Conservation (phyloP, 2,888 invertebrate genomes). For the Eremobia ochroleuca region DNA sequence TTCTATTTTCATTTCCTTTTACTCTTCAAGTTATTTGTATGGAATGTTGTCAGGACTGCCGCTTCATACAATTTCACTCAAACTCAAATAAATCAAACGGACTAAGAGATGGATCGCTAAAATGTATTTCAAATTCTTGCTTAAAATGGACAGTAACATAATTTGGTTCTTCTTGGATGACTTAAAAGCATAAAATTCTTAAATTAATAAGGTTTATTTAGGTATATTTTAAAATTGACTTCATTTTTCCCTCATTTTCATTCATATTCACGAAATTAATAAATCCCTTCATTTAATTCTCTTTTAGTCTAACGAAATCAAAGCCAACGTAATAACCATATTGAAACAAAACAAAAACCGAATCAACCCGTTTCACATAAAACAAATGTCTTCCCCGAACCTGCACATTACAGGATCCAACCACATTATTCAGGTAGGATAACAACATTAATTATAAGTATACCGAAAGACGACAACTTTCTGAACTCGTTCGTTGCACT, state of each 20-base stretch:
- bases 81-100: constrained; percentile 48
- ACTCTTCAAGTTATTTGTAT: not conserved
- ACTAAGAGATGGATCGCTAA: constrained; percentile 35
- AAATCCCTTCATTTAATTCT: constrained; percentile 1
- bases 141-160: constrained; percentile 3
- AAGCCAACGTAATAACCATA: not conserved
- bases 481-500: constrained; percentile 33
- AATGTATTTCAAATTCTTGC: constrained; percentile 18
- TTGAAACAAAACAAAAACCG: constrained; percentile 18
- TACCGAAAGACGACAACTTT: constrained; percentile 11
- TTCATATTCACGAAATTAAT: not conserved
- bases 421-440: constrained; percentile 27
- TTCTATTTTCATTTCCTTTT: constrained; percentile 22
- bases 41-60: not conserved
- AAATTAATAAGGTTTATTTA: not conserved
- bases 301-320: constrained; percentile 10
- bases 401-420: constrained; percentile 19
- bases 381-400: constrained; percentile 14
- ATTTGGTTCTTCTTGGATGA: constrained; percentile 10
- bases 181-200: constrained; percentile 9
- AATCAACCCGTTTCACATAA: constrained; percentile 7
- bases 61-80: constrained; percentile 32
- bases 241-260: not conserved
- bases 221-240: not conserved
- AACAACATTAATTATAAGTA: constrained; percentile 24